These are phyloP conservation scores for Harpalus rubripes DNA, from an alignment of 2,888 invertebrate species.

Conservation along the genomic window DNA sequence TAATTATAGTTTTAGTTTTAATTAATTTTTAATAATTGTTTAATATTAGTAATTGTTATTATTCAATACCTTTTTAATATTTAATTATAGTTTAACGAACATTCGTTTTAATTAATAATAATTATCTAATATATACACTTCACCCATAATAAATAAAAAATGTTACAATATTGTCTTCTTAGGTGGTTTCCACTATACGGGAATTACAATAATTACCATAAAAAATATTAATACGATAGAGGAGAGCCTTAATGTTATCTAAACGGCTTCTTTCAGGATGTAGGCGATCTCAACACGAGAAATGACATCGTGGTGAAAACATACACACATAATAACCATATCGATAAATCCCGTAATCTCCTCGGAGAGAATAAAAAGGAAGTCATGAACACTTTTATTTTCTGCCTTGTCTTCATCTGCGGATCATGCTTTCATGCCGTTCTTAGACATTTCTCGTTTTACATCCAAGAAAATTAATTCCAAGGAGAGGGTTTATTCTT, in stretches of 20 bases:
- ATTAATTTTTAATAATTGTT: no score
- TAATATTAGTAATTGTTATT: no score
- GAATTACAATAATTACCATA: not conserved
- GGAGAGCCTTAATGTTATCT: slow-evolving; percentile 49
- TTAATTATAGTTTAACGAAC: no score
- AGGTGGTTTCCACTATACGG: no score
- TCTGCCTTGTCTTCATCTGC: slow-evolving; percentile 19
- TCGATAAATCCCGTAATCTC: slow-evolving; percentile 51
- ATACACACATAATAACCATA: slow-evolving; percentile 52
- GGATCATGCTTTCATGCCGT: slow-evolving; percentile 32
- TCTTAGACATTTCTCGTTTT: slow-evolving; percentile 30
- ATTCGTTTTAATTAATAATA: no score
- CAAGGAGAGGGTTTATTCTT: slow-evolving; percentile 28
- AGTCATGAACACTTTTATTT: slow-evolving; percentile 42
- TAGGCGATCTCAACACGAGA: slow-evolving; percentile 50
- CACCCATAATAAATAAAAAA: no score
- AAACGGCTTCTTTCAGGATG: slow-evolving; percentile 51
- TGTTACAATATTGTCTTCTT: no score
- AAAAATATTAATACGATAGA: slow-evolving; percentile 14
- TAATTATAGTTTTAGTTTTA: no score
- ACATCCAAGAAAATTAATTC: slow-evolving; percentile 30
- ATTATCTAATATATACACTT: no score
- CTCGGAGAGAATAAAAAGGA: slow-evolving; percentile 40
- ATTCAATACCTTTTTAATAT: no score
- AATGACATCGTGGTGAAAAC: slow-evolving; percentile 45